These are phyloP conservation scores for Phalangium opilio DNA, from an alignment of 2,888 invertebrate genomes.

Conservation along the genomic window DNA sequence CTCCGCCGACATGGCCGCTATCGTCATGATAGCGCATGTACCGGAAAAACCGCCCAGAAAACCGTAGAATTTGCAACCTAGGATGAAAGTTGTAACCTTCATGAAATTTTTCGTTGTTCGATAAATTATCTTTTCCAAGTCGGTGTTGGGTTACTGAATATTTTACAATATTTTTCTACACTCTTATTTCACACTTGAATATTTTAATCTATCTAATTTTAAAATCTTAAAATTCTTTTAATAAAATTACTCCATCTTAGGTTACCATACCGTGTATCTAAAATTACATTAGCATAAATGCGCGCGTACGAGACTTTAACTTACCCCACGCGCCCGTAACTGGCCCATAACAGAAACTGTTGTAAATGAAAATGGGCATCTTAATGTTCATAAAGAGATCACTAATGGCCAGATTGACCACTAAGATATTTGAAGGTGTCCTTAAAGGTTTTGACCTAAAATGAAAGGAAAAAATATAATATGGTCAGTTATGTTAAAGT, in stretches of 20 bases:
- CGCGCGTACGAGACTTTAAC: too few relatives aligned
- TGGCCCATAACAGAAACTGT: constrained; percentile 54
- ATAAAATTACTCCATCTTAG: too few relatives aligned
- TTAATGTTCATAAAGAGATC: constrained; percentile 56
- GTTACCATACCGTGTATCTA: too few relatives aligned
- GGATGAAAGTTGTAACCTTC: constrained; percentile 25
- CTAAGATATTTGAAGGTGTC: constrained; percentile 56
- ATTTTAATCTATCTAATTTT: too few relatives aligned
- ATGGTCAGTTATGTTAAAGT: too few relatives aligned
- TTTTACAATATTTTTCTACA: too few relatives aligned
- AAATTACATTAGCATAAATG: too few relatives aligned
- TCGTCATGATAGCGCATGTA: constrained; percentile 59
- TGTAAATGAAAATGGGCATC: constrained; percentile 56
- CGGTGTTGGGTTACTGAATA: too few relatives aligned
- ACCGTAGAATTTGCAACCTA: constrained; percentile 62
- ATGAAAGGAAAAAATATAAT: constrained; percentile 20
- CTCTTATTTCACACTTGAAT: too few relatives aligned
- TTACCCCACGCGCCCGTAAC: constrained; percentile 53
- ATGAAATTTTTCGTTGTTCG: too few relatives aligned
- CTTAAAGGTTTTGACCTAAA: constrained; percentile 51
- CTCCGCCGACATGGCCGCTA: constrained; percentile 63
- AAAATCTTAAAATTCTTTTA: too few relatives aligned
- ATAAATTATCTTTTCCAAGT: too few relatives aligned
- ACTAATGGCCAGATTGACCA: constrained; percentile 57
- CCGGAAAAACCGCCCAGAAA: constrained; percentile 66